Percentiles rank a stretch among this genome's conserved stretches.
Conservation (phyloP, 2,113 vertebrate genomes). For the Sarotherodon lohbergeri region DNA sequence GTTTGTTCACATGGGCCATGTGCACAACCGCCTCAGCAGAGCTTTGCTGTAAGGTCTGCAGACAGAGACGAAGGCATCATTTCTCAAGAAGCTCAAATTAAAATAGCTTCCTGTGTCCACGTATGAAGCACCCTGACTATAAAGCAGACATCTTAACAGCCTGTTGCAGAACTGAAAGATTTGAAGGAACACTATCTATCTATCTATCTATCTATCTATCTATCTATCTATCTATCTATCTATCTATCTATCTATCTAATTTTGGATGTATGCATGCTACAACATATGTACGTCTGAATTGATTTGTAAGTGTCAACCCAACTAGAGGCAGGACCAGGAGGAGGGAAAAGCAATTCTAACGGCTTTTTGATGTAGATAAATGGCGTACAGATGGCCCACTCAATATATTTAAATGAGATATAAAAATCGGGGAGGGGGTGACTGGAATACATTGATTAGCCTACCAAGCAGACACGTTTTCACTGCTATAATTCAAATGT, state of each 20-base stretch:
- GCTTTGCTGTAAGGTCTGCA: constrained; percentile 37
- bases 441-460: constrained; percentile 16
- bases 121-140: neutral
- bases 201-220: neutral
- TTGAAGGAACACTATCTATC: neutral
- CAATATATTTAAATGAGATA: constrained; percentile 76
- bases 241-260: neutral
- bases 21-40: constrained; percentile 32
- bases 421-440: constrained; percentile 57
- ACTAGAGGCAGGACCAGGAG: constrained; percentile 42
- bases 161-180: neutral
- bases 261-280: neutral
- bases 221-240: neutral
- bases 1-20: constrained; percentile 53
- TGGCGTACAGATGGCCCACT: constrained; percentile 78
- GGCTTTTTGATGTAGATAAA: constrained; percentile 76
- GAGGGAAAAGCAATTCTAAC: constrained; percentile 58
- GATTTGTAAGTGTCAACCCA: constrained; percentile 27
- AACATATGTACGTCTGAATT: neutral
- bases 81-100: constrained; percentile 45
- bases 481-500: neutral
- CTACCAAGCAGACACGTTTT: neutral
- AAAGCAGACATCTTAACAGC: neutral
- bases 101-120: constrained; percentile 25
- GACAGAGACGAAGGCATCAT: constrained; percentile 34